Percentiles rank a stretch among this genome's conserved stretches.
Conservation (phyloP, 37 sponge, comb jelly and placozoan species). For the Cliona cf. orientalis region DNA sequence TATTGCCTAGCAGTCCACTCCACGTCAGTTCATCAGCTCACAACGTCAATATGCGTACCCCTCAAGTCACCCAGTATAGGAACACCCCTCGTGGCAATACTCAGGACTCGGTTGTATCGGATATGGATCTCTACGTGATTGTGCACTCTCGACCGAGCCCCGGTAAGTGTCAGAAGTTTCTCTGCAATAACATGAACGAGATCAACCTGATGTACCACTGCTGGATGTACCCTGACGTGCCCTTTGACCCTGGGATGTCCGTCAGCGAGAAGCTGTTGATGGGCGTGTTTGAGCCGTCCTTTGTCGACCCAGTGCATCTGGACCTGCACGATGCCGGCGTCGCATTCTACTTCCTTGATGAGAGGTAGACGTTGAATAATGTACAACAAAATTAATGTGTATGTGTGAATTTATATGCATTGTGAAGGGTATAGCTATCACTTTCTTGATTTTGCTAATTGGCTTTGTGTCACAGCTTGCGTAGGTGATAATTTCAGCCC, state of each 20-base stretch:
- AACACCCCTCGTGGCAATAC: too few relatives aligned
- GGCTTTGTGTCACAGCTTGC: too few relatives aligned
- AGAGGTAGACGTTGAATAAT: constrained; percentile 36
- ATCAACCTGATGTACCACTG: constrained; percentile 80
- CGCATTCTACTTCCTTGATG: constrained; percentile 43
- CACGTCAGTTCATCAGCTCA: too few relatives aligned
- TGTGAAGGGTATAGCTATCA: not conserved
- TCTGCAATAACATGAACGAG: constrained; percentile 75
- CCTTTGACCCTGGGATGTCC: constrained; percentile 13
- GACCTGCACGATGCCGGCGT: constrained; percentile 78
- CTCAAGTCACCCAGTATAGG: too few relatives aligned
- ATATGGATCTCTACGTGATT: constrained; percentile 64
- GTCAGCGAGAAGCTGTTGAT: constrained; percentile 53
- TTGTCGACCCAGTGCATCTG: constrained; percentile 70
- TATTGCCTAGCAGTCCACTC: too few relatives aligned
- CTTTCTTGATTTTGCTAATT: not conserved
- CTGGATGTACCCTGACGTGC: constrained; percentile 66
- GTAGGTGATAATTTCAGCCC: not conserved
- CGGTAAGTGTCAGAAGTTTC: constrained; percentile 79
- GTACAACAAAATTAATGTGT: not conserved
- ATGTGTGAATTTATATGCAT: not conserved
- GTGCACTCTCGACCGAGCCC: constrained; percentile 65
- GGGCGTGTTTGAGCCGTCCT: constrained; percentile 75
- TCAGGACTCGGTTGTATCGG: too few relatives aligned
- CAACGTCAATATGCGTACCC: too few relatives aligned